phyloP scores from a whole-genome alignment of 1,140 invertebrate genomes.

The Brachionus sp. region DNA sequence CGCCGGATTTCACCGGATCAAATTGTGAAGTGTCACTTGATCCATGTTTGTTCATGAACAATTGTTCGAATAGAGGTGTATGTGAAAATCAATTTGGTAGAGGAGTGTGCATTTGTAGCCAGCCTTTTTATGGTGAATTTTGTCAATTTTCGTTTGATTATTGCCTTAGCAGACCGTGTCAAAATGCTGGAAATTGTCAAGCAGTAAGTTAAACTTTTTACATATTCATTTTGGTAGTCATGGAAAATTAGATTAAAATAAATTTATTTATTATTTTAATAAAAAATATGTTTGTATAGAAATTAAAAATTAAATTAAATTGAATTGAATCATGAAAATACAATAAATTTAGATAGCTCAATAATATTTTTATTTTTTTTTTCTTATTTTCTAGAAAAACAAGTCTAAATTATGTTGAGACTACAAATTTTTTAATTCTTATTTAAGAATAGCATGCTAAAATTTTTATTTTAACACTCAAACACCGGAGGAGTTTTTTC shows the following conservation, averaged over 20 bases:
- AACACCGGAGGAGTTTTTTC: too few relatives aligned
- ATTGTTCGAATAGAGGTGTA: neutral
- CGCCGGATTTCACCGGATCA: neutral
- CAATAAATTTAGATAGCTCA: too few relatives aligned
- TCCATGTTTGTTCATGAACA: neutral
- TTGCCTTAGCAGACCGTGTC: conserved; percentile 63
- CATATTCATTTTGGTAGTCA: neutral
- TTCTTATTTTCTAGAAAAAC: too few relatives aligned
- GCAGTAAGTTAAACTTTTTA: conserved; percentile 31
- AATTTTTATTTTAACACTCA: too few relatives aligned
- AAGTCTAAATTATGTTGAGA: too few relatives aligned
- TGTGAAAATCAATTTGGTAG: conserved; percentile 46
- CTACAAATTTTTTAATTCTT: too few relatives aligned
- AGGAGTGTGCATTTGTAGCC: conserved; percentile 54
- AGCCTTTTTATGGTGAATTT: conserved; percentile 57
- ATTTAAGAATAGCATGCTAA: too few relatives aligned
- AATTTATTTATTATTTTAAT: neutral
- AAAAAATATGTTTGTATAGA: too few relatives aligned
- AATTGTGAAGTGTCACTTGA: neutral
- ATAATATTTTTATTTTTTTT: too few relatives aligned
- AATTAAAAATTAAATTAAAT: neutral
- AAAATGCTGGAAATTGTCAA: conserved; percentile 86
- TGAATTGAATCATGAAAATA: too few relatives aligned
- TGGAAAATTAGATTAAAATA: too few relatives aligned
- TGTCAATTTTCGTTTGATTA: conserved; percentile 21